Conservation (phyloP, 2,113 vertebrate genomes). For the Dendropsophus ebraccatus region DNA sequence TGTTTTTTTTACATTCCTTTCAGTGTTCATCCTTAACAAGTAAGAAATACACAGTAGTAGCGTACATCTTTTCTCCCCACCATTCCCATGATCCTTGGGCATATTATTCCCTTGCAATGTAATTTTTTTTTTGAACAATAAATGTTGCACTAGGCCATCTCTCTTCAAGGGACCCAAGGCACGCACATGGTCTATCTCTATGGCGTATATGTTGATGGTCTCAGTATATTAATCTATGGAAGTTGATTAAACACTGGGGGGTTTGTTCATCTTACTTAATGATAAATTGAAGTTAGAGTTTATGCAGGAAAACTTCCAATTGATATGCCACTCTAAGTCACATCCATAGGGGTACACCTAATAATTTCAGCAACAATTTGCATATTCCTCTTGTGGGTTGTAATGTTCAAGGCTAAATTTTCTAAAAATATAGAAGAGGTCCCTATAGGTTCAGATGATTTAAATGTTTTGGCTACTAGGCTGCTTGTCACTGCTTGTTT, state of each 20-base stretch:
- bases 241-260: neutral
- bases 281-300: too few relatives aligned
- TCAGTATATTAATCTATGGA: neutral
- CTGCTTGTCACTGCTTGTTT: too few relatives aligned
- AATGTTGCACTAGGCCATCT: neutral
- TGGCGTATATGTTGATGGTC: neutral
- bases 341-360: too few relatives aligned
- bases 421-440: neutral
- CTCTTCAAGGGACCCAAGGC: neutral
- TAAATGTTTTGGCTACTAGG: too few relatives aligned
- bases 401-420: neutral
- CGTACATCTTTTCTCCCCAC: neutral
- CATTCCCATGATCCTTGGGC: neutral
- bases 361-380: neutral
- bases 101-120: neutral
- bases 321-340: too few relatives aligned
- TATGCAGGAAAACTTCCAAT: too few relatives aligned
- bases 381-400: too few relatives aligned
- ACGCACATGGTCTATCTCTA: neutral
- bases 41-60: neutral
- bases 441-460: neutral
- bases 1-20: conserved; percentile 32
- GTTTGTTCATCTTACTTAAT: neutral
- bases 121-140: too few relatives aligned
- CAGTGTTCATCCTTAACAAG: conserved; percentile 6